Evolutionary conservation across 2,113 vertebrate species (phyloP).

Genomic region (Callorhinus ursinus): DNA sequence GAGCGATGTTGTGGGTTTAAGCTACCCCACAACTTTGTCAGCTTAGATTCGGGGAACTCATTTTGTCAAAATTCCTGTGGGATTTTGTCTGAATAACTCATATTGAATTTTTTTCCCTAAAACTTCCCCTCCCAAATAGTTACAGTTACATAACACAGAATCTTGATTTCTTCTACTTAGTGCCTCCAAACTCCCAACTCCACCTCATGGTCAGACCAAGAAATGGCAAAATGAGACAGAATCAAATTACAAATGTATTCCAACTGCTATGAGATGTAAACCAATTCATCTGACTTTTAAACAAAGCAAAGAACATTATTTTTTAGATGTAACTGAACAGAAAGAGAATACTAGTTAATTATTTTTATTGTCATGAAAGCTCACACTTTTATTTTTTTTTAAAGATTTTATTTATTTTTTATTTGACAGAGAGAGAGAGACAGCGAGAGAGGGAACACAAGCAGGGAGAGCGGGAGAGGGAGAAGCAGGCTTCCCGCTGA

Average conservation of each 20-base stretch:
- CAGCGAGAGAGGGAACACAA: too few relatives aligned
- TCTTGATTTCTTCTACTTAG: neutral
- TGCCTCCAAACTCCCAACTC: neutral
- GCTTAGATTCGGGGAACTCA: neutral
- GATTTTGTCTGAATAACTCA: neutral
- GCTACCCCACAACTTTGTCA: neutral
- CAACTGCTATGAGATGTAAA: neutral
- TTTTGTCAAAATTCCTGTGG: neutral
- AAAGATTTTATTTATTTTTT: too few relatives aligned
- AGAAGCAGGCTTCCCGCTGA: too few relatives aligned
- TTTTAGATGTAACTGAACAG: neutral
- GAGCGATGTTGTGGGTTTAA: neutral
- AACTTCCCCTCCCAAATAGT: neutral
- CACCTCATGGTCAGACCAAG: neutral
- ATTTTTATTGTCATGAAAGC: neutral
- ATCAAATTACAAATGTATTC: neutral
- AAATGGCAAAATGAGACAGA: neutral
- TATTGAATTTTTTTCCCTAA: neutral
- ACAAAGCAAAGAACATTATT: neutral
- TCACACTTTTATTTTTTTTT: neutral
- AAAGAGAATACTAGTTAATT: neutral
- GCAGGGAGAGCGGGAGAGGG: too few relatives aligned
- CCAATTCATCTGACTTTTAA: constrained; percentile 10
- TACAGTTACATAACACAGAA: neutral
- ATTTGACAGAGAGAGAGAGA: too few relatives aligned